A percentile compares a stretch with the other conserved stretches of the same genome.
phyloP scores from a whole-genome alignment of 2,113 vertebrate genomes.

The Gadus chalcogrammus region DNA sequence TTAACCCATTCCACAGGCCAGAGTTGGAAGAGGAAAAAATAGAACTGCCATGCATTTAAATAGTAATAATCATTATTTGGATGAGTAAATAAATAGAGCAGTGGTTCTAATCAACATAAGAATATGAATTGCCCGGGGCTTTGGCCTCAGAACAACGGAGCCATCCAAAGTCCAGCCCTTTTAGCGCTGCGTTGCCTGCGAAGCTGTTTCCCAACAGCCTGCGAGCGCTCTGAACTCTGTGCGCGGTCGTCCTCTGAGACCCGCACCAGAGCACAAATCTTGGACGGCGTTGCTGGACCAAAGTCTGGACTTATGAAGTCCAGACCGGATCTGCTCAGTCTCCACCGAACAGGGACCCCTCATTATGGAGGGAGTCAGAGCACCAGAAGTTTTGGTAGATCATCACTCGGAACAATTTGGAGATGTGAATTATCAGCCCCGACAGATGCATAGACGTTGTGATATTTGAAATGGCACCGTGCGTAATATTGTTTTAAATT shows the following conservation, averaged over 20 bases:
- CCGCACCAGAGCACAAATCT: conserved; percentile 14
- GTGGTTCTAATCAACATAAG: conserved; percentile 13
- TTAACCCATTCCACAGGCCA: not conserved
- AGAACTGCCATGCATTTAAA: not conserved
- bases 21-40: not conserved
- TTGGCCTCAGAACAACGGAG: not conserved
- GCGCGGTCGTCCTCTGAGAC: conserved; percentile 2
- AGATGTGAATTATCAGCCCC: too few species aligned
- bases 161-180: conserved; percentile 8
- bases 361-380: not conserved
- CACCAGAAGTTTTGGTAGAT: not conserved
- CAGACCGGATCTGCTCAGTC: not conserved
- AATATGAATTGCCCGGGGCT: conserved; percentile 10
- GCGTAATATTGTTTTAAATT: too few species aligned
- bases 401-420: too few species aligned
- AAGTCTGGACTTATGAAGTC: not conserved
- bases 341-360: not conserved
- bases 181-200: conserved; percentile 42
- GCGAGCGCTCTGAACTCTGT: conserved; percentile 22
- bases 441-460: too few species aligned
- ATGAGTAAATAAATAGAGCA: not conserved
- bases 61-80: not conserved
- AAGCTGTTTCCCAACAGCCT: conserved; percentile 16
- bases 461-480: too few species aligned
- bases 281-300: conserved; percentile 32